Base-by-base conservation (phyloP, 53 echinoderm and acorn worm species). In the Pentamera pediparva region DNA sequence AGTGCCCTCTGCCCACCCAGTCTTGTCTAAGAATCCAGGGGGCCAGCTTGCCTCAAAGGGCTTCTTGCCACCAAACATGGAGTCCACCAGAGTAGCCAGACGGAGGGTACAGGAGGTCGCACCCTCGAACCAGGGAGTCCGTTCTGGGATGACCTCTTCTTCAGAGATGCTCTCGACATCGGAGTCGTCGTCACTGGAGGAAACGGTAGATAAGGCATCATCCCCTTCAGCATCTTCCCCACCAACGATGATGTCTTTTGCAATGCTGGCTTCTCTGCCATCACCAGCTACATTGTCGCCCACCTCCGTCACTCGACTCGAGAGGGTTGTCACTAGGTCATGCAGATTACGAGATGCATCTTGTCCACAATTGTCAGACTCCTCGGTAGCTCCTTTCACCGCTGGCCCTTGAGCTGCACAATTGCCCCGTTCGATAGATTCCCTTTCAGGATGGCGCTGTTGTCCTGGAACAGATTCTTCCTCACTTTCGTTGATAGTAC, bases 1-100 rank as follows among this genome's bases (percentile, higher is more conserved):
- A 4, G 12, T 37, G 9, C 35, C 63, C 30, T 37, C 43, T 13
- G 67, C 37, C 3, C 28, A 22, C 10, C 27, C 47, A 15, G 67
- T 38, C 12, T 21, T 22, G 26, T 67, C 47, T 29, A 67, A 67
- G 28, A 43, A 67, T 10, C 67, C 67, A 2, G 40, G 41, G 3
- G 67, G 67, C 67, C 67, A 67, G 15, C 41, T 21, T 30, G 67
- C 67, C 6, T 26, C 29, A 47, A 67, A 41, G 30, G 39, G 29
- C 12, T 40, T 41, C 17, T 26, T n/a, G 0, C 67, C 67, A 15
- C 25, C 39, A 38, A 67, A 67, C 9, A 18, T 30, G 28, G 40
- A 43, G 30, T 67, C 67, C 4, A 67, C 39, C 18, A 67, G 29
- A 17, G 67, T 43, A 20, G 11, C 0, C 5, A 67, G 29, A 11